A percentile compares a stretch with the other conserved stretches of the same genome.
phyloP scores from a whole-genome alignment of 53 echinoderm and acorn worm species.

The Apostichopus leukothele region DNA sequence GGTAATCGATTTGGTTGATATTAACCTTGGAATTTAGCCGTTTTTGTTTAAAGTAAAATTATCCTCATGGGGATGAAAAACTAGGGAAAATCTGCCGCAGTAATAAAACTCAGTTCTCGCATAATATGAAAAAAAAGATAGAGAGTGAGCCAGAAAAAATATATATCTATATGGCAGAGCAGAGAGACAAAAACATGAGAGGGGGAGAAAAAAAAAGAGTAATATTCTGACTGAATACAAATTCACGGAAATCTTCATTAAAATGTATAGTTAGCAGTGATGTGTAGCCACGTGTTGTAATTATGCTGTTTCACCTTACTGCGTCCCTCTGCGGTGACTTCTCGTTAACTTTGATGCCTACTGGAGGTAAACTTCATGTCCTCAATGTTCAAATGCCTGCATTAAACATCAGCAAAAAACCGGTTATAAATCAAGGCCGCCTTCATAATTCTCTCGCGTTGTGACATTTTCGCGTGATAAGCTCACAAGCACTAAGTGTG shows the following conservation, averaged over 20 bases:
- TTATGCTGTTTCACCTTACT: slow-evolving; percentile 32
- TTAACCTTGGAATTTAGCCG: slow-evolving; percentile 17
- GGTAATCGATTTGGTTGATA: slow-evolving; percentile 2
- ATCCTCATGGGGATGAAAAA: slow-evolving; percentile 12
- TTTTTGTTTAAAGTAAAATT: slow-evolving; percentile 19
- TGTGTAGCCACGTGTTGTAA: slow-evolving; percentile 35
- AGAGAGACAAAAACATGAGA: background rate
- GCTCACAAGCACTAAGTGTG: slow-evolving; percentile 28
- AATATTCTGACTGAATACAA: background rate
- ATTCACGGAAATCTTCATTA: background rate
- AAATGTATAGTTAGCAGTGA: slow-evolving; percentile 21
- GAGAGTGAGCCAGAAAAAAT: background rate
- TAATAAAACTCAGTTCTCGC: slow-evolving; percentile 3
- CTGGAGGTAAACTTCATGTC: slow-evolving; percentile 3
- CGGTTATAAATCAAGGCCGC: slow-evolving; percentile 23
- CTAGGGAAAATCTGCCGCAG: background rate
- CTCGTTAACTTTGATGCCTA: background rate
- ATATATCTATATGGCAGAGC: background rate
- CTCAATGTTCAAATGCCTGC: slow-evolving; percentile 14
- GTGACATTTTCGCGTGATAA: slow-evolving; percentile 43
- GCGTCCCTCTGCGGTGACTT: slow-evolving; percentile 28
- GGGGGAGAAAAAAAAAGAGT: background rate
- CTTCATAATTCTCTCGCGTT: slow-evolving; percentile 28
- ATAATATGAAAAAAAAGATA: background rate
- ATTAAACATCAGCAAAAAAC: slow-evolving; percentile 4